Evolutionary conservation across 2,797 vertebrate species (phyloP).

Genomic region (Acipenser ruthenus): DNA sequence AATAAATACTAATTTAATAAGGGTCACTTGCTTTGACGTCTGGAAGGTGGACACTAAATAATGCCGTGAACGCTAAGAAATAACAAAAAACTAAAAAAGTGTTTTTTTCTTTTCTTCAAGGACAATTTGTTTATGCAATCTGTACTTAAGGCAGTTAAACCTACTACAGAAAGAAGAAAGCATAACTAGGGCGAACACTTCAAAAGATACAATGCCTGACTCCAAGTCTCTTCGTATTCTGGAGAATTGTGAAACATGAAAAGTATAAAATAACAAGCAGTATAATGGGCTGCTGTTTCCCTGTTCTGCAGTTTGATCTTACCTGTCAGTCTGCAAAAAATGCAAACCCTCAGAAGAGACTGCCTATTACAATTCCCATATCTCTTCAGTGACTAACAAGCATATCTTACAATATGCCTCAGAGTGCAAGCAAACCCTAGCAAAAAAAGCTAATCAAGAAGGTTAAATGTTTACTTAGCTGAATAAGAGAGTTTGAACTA

Average conservation of each 20-base stretch:
- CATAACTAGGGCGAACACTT: conserved; percentile 38
- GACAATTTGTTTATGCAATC: conserved; percentile 14
- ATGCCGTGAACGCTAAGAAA: no score
- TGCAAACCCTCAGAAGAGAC: not conserved
- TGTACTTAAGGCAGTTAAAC: conserved; percentile 33
- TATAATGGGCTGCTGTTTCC: conserved; percentile 20
- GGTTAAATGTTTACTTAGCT: no score
- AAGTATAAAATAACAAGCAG: conserved; percentile 12
- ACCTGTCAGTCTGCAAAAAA: no score
- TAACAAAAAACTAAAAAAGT: no score
- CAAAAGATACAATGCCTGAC: conserved; percentile 36
- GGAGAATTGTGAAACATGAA: conserved; percentile 22
- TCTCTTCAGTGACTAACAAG: conserved; percentile 6
- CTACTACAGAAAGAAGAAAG: conserved; percentile 34
- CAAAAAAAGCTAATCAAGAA: no score
- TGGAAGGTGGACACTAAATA: no score
- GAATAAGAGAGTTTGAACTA: no score
- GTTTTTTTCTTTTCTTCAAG: no score
- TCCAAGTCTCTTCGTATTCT: conserved; percentile 31
- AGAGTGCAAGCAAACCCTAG: no score
- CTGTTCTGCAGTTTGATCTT: conserved; percentile 25
- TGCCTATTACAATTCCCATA: conserved; percentile 10
- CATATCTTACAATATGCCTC: no score
- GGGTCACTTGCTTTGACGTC: no score
- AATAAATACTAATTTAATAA: no score